Evolutionary conservation across 2,113 vertebrate species (phyloP), one percentile per base, ranked within the genome.

Genomic region (Cebidichthys violaceus): DNA sequence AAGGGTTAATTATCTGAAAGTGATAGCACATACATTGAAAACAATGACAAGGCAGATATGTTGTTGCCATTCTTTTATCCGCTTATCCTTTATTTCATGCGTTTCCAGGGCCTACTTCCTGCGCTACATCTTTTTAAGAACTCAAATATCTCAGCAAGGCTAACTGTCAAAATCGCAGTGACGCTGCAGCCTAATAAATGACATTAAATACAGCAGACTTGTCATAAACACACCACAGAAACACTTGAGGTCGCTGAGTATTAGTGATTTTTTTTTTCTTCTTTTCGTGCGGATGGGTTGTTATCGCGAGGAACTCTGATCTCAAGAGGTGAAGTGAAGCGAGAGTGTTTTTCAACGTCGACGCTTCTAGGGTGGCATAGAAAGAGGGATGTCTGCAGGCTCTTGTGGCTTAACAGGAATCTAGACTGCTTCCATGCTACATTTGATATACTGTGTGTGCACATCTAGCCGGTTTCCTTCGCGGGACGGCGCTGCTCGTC

Each of bases 251-350:
- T 88, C 59, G 39, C 41, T 76, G 60, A 79, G 65, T 77, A 66
- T 75, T 75, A 55, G 59, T 37, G 70, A 29, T 57, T 54, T 50
- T 75, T 60, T 52, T 41, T 4, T 20, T 67, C 13, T 59, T 59
- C 39, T 77, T 70, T 57, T 35, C 64, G 64, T 74, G 78, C 76
- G 68, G 29, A 52, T 82, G 79, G 69, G 75, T 86, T 90, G 90
- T 92, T 93, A 92, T 93, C 91, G 93, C 90, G 93, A 94, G 89
- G 92, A 92, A 79, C 87, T 85, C 85, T 86, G 87, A 90, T 79
- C 90, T 92, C 68, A 82, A 70, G 92, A 85, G 85, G 89, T 91
- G 86, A 92, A 88, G 79, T 84, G 85, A 86, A 90, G 87, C 89
- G 86, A 83, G 88, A 79, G 82, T 84, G 74, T 89, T 86, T 82